These are phyloP conservation scores for Phortica variegata DNA, from an alignment of 1,140 invertebrate genomes.

Conservation along the genomic window DNA sequence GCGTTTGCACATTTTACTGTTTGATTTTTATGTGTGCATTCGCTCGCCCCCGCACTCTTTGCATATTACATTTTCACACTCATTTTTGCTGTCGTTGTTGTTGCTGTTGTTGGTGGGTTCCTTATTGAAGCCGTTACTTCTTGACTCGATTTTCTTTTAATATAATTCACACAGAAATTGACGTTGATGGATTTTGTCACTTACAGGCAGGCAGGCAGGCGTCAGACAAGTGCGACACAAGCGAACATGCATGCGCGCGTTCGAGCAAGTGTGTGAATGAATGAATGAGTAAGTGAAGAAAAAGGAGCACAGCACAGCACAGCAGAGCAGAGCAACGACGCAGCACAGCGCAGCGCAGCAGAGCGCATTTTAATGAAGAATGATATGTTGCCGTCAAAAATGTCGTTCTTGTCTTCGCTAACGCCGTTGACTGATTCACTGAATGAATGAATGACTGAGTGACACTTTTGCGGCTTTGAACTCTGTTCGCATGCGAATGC, in stretches of 20 bases:
- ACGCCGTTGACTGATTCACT: constrained; percentile 29
- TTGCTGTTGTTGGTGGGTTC: no score
- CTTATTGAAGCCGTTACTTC: constrained; percentile 4
- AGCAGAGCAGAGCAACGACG: no score
- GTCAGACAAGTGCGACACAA: constrained; percentile 40
- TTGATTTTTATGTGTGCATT: constrained; percentile 11
- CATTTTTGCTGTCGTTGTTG: not conserved
- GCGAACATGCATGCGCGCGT: no score
- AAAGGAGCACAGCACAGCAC: no score
- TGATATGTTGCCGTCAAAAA: constrained; percentile 43
- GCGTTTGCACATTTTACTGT: constrained; percentile 22
- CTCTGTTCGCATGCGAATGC: constrained; percentile 16
- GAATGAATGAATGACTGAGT: constrained; percentile 31
- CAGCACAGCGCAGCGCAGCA: no score
- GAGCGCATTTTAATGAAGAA: constrained; percentile 54
- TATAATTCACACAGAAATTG: constrained; percentile 45
- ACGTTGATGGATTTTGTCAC: constrained; percentile 55
- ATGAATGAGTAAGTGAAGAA: not conserved
- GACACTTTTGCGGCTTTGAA: constrained; percentile 49
- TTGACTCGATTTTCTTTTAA: constrained; percentile 49
- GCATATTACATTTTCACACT: no score
- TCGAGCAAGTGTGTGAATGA: not conserved
- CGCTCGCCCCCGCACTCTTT: not conserved
- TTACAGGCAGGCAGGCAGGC: constrained; percentile 47
- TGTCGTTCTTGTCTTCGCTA: no score